Evolutionary conservation across 2,888 invertebrate genomes (phyloP).

Genomic region (Argyresthia goedartella): DNA sequence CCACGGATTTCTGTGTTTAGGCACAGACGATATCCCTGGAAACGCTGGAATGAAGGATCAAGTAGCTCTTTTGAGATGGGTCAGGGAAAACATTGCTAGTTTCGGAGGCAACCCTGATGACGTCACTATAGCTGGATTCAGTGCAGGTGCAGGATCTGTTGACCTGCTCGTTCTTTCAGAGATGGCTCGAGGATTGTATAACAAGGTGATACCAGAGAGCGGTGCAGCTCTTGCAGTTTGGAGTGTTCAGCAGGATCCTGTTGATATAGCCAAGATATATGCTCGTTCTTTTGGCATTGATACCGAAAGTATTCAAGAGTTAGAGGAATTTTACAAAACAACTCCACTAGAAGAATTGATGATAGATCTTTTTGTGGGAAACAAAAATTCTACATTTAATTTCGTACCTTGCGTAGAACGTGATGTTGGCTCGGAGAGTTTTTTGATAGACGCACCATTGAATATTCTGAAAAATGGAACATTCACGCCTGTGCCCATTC

Average conservation of each 20-base stretch:
- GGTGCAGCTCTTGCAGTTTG: slow-evolving; percentile 2
- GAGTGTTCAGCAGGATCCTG: slow-evolving; percentile 2
- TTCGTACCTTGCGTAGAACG: slow-evolving; percentile 1
- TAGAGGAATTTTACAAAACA: not conserved
- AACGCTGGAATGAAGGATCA: slow-evolving; percentile 11
- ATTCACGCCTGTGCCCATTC: not conserved
- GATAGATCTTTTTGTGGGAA: not conserved
- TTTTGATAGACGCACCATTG: not conserved
- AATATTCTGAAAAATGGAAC: slow-evolving; percentile 3
- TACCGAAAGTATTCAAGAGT: not conserved
- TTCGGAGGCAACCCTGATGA: slow-evolving; percentile 10
- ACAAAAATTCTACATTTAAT: not conserved
- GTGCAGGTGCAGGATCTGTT: slow-evolving; percentile 7
- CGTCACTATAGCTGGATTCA: slow-evolving; percentile 10
- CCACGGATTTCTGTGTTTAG: slow-evolving; percentile 8
- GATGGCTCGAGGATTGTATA: slow-evolving; percentile 5
- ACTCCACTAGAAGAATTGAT: not conserved
- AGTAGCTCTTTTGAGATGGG: slow-evolving; percentile 9
- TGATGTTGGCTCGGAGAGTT: not conserved
- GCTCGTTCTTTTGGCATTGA: not conserved
- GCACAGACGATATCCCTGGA: slow-evolving; percentile 7
- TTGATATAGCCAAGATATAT: not conserved
- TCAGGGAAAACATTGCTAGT: slow-evolving; percentile 6
- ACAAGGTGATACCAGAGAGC: slow-evolving; percentile 8
- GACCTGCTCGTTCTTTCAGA: slow-evolving; percentile 7